These are phyloP conservation scores for Tromatobia lineatoria DNA, from an alignment of 2,888 invertebrate species.

Conservation along the genomic window DNA sequence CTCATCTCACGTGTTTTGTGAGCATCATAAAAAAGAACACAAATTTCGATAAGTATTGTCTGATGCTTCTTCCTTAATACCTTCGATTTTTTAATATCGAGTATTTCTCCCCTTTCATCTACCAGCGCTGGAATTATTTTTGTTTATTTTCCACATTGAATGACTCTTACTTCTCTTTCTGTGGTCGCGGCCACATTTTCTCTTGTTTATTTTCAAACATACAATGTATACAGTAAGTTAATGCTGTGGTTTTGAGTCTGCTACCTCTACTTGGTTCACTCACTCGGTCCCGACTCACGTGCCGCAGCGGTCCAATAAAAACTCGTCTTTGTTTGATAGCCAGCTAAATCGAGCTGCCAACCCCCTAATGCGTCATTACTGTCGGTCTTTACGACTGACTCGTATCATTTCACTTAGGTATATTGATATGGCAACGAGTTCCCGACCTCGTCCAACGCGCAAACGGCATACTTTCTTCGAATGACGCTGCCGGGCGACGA, in stretches of 20 bases:
- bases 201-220: slow-evolving; percentile 28
- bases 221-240: slow-evolving; percentile 6
- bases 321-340: slow-evolving; percentile 85
- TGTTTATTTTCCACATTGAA: background rate
- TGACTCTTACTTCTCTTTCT: slow-evolving; percentile 12
- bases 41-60: too few species aligned
- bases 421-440: slow-evolving; percentile 86
- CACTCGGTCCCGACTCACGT: slow-evolving; percentile 75
- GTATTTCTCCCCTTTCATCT: slow-evolving; percentile 15
- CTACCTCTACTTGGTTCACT: slow-evolving; percentile 38
- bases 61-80: too few species aligned
- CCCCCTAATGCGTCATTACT: slow-evolving; percentile 86
- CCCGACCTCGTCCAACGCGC: slow-evolving; percentile 83
- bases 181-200: slow-evolving; percentile 1
- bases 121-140: slow-evolving; percentile 17
- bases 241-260: slow-evolving; percentile 26
- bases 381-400: slow-evolving; percentile 84
- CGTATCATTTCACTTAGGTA: slow-evolving; percentile 86
- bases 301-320: slow-evolving; percentile 84
- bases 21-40: too few species aligned
- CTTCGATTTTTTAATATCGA: too few species aligned
- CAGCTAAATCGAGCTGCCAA: slow-evolving; percentile 84
- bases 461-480: slow-evolving; percentile 81
- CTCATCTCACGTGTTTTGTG: too few species aligned
- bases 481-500: slow-evolving; percentile 73